Conservation (phyloP, 2,113 vertebrate species). For the Haemorhous mexicanus region DNA sequence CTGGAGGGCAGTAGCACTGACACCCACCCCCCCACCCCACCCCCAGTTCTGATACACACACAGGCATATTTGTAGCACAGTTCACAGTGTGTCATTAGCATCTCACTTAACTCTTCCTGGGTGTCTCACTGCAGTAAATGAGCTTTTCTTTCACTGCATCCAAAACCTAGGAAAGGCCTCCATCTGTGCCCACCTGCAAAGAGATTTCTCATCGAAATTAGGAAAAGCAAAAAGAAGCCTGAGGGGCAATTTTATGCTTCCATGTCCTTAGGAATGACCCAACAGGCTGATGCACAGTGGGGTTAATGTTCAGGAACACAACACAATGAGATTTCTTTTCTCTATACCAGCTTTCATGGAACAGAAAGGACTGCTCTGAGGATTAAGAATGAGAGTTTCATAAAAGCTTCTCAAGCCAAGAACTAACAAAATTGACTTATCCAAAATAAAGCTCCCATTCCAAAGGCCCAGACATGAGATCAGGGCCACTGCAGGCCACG, state of each 20-base stretch:
- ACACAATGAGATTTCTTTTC: neutral
- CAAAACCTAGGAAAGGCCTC: neutral
- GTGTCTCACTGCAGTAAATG: neutral
- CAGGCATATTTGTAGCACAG: neutral
- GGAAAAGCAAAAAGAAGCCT: neutral
- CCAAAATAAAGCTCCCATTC: neutral
- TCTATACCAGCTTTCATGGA: neutral
- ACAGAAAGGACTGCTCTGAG: neutral
- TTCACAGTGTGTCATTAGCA: neutral
- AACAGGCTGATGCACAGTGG: neutral
- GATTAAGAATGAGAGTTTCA: neutral
- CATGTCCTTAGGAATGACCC: neutral
- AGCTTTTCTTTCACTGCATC: neutral
- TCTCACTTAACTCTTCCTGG: neutral
- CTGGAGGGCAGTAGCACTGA: neutral
- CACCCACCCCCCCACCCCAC: no score
- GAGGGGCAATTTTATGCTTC: neutral
- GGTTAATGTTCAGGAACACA: neutral
- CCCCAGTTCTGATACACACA: neutral
- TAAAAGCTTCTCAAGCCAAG: neutral
- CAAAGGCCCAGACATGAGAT: neutral
- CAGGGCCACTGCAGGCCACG: rapidly evolving
- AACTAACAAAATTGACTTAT: neutral
- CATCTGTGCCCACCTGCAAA: neutral
- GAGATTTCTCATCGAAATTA: neutral